A percentile compares a stretch with the other conserved stretches of the same genome.
Evolutionary conservation across 2,113 vertebrate species (phyloP).

Genomic region (Sterrhoptilus dennistouni): DNA sequence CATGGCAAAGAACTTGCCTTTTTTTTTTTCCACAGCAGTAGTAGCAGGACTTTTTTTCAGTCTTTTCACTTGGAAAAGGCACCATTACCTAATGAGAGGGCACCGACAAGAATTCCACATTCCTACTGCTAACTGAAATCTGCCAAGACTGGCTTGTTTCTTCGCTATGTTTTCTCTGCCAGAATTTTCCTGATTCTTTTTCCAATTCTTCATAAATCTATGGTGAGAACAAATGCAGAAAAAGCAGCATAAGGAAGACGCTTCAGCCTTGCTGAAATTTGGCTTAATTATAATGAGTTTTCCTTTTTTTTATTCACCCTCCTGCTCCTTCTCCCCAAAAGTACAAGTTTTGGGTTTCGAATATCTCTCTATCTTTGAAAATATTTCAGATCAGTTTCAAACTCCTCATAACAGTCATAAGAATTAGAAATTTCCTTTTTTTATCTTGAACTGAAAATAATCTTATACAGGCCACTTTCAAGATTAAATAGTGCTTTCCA

Average conservation of each 20-base stretch:
- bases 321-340: slow-evolving; percentile 49
- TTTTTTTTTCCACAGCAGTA: background rate
- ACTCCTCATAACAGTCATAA: background rate
- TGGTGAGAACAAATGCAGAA: slow-evolving; percentile 67
- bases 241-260: slow-evolving; percentile 61
- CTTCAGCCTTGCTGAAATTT: slow-evolving; percentile 58
- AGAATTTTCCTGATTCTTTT: slow-evolving; percentile 66
- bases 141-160: slow-evolving; percentile 64
- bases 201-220: slow-evolving; percentile 54
- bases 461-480: background rate
- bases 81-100: slow-evolving; percentile 61
- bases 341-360: slow-evolving; percentile 31
- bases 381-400: slow-evolving; percentile 24
- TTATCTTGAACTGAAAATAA: background rate
- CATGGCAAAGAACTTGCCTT: background rate
- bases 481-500: background rate
- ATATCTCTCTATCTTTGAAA: background rate
- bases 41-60: slow-evolving; percentile 7
- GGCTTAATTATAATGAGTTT: slow-evolving; percentile 53
- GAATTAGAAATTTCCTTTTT: background rate
- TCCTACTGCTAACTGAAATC: slow-evolving; percentile 59
- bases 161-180: slow-evolving; percentile 46
- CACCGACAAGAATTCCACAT: slow-evolving; percentile 46
- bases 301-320: slow-evolving; percentile 36
- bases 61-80: slow-evolving; percentile 45